Conservation (phyloP, 1,140 invertebrate genomes). For the Nymphalis io region DNA sequence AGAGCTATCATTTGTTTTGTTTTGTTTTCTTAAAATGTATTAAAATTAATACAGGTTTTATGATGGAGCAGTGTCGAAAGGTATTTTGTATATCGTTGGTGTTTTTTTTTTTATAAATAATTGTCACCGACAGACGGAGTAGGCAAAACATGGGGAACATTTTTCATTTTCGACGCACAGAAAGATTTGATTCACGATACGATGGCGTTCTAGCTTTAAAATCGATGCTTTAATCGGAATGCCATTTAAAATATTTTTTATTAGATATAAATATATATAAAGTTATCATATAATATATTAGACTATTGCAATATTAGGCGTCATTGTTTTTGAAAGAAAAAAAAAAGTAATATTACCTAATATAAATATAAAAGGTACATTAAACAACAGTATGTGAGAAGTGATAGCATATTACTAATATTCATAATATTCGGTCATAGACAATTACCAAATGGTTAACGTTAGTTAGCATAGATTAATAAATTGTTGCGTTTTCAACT, state of each 20-base stretch:
- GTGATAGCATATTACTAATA: too few relatives aligned
- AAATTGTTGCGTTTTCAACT: too few relatives aligned
- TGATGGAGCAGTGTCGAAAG: too few relatives aligned
- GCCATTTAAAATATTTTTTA: constrained; percentile 10
- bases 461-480: too few relatives aligned
- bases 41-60: too few relatives aligned
- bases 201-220: constrained; percentile 4
- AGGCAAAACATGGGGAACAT: background rate
- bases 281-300: background rate
- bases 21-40: too few relatives aligned
- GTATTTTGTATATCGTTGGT: background rate
- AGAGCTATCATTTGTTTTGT: too few relatives aligned
- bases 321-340: background rate
- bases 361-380: too few relatives aligned
- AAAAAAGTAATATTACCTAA: background rate
- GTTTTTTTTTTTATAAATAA: background rate
- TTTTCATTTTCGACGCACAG: constrained; percentile 1
- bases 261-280: background rate
- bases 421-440: too few relatives aligned
- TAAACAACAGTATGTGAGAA: too few relatives aligned
- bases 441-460: too few relatives aligned
- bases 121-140: background rate
- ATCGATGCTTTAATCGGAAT: constrained; percentile 1
- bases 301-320: constrained; percentile 1
- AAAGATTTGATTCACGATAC: background rate